These are phyloP conservation scores for Chymomyza amoena DNA, from an alignment of 2,888 invertebrate species.

Conservation along the genomic window DNA sequence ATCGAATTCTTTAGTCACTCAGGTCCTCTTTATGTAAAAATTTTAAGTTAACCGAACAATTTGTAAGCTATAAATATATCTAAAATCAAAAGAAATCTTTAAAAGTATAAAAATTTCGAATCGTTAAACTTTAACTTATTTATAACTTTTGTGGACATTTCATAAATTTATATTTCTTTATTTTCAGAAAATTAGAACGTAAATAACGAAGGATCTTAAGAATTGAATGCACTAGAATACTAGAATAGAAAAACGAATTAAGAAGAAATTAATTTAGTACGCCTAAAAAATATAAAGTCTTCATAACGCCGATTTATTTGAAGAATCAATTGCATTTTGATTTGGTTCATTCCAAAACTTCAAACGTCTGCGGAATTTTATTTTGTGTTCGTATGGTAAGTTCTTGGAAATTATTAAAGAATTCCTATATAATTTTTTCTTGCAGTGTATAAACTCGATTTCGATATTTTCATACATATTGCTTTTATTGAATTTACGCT, in stretches of 20 bases:
- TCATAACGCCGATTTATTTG: not conserved
- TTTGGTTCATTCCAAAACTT: constrained; percentile 14
- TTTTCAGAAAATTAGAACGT: not conserved
- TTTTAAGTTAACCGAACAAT: too few species aligned
- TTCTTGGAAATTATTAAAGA: constrained; percentile 4
- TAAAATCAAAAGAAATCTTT: too few species aligned
- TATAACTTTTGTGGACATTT: not conserved
- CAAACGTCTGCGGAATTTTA: constrained; percentile 42
- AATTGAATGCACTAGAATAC: not conserved
- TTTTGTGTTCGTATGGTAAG: constrained; percentile 53
- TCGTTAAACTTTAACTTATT: too few species aligned
- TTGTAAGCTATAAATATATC: too few species aligned
- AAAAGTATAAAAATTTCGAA: too few species aligned
- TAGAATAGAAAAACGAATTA: not conserved
- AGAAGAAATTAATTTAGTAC: not conserved
- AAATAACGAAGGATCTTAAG: not conserved
- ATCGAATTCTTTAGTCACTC: too few species aligned
- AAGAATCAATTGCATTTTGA: constrained; percentile 19
- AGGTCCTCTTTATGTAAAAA: too few species aligned
- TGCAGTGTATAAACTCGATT: constrained; percentile 8
- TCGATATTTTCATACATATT: constrained; percentile 19
- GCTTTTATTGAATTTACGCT: constrained; percentile 40
- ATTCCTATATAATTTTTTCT: constrained; percentile 13
- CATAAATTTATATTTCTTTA: not conserved
- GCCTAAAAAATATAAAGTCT: not conserved